Conservation (phyloP, 2,888 invertebrate genomes). For the Hypomecis atomaria region DNA sequence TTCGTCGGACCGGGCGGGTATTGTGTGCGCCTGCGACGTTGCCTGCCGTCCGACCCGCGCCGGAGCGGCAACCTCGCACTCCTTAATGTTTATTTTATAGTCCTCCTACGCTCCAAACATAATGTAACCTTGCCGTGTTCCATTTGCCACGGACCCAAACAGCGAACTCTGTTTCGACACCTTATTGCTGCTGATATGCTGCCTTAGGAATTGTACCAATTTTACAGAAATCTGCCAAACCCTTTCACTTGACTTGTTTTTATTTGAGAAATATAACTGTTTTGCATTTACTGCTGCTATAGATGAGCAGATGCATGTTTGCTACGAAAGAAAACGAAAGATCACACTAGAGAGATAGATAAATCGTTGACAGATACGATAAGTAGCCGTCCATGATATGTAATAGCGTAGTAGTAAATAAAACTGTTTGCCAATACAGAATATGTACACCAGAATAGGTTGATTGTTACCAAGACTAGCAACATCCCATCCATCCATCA, state of each 20-base stretch:
- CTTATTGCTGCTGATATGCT: too few species aligned
- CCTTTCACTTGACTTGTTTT: too few species aligned
- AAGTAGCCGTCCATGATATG: too few species aligned
- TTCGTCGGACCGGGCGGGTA: conserved; percentile 39
- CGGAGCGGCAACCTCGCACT: conserved; percentile 73
- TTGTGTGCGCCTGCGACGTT: conserved; percentile 65
- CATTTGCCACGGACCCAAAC: conserved; percentile 15
- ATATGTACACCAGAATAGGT: background rate
- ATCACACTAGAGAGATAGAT: too few species aligned
- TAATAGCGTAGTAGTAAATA: background rate
- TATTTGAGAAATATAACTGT: too few species aligned
- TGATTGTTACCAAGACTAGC: conserved; percentile 1
- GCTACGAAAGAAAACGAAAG: too few species aligned
- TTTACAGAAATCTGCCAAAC: too few species aligned
- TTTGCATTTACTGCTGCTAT: too few species aligned
- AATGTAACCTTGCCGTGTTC: conserved; percentile 33
- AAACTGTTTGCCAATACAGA: background rate
- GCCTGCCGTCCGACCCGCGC: conserved; percentile 25
- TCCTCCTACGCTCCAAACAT: conserved; percentile 41
- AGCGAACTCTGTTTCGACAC: background rate
- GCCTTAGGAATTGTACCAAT: too few species aligned
- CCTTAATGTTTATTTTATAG: conserved; percentile 53
- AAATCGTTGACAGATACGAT: too few species aligned
- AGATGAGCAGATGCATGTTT: too few species aligned
- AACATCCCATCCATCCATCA: conserved; percentile 16